Percentiles rank a stretch among this genome's conserved stretches.
phyloP scores from a whole-genome alignment of 1,140 invertebrate species.

The Bombus polaris region DNA sequence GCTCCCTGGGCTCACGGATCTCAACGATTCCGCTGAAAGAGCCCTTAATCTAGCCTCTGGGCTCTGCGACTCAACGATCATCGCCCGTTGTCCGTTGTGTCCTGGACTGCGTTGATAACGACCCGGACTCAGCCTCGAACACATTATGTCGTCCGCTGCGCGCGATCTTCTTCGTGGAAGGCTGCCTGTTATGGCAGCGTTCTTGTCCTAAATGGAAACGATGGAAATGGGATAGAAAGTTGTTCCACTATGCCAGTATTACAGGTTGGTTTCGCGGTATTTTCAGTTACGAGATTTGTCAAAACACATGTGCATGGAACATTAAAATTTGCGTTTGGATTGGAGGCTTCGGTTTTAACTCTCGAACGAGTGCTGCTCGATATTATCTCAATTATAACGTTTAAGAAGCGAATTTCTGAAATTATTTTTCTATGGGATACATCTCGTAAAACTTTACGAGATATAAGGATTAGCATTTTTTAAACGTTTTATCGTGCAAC shows the following conservation, averaged over 20 bases:
- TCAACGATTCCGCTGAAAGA: slow-evolving; percentile 91
- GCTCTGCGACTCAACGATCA: slow-evolving; percentile 80
- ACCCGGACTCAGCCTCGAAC: slow-evolving; percentile 76
- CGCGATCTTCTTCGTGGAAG: slow-evolving; percentile 86
- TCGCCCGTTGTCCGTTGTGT: slow-evolving; percentile 73
- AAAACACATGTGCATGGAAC: not conserved
- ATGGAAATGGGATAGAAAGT: not conserved
- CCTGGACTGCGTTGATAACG: slow-evolving; percentile 78
- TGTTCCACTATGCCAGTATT: not conserved
- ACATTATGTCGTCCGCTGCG: slow-evolving; percentile 81
- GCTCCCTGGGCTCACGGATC: slow-evolving; percentile 92
- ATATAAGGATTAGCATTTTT: not conserved
- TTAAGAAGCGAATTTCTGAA: too few species aligned
- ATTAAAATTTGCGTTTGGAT: not conserved
- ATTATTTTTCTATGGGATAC: not conserved
- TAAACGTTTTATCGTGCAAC: not conserved
- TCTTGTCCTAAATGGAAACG: slow-evolving; percentile 74
- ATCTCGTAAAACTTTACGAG: too few species aligned
- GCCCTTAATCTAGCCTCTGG: slow-evolving; percentile 87
- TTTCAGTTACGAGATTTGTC: not conserved
- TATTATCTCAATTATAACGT: not conserved
- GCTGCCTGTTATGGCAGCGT: slow-evolving; percentile 86
- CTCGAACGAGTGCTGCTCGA: not conserved
- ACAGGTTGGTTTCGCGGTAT: too few species aligned
- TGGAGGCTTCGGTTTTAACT: not conserved